Base-by-base conservation (phyloP, 1,140 invertebrate genomes). In the Hyles euphorbiae region DNA sequence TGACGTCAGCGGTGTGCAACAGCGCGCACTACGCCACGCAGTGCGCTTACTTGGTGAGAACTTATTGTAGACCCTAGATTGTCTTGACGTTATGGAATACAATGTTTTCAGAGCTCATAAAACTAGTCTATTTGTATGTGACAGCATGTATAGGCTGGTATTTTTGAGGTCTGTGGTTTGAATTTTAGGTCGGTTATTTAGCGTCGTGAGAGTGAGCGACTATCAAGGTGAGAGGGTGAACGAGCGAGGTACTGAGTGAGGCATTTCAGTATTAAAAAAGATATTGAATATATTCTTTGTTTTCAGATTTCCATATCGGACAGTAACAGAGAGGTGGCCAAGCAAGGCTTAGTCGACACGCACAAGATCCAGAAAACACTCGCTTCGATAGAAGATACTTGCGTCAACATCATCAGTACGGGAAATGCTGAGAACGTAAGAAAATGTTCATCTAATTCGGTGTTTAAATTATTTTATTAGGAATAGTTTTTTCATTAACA, bases 31-130 rank as follows among this genome's bases (percentile, higher is more conserved):
- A 67, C 32, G 77, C 76, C 2, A 62, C 74, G 3, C 83, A 87
- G 11, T 78, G 65, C 47, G 72, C 73, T 10, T 83, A 84, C 47
- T 59, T 83, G 65, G 83, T 87, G 53, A 74, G 61, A 54, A 22
- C 22, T 48, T 5, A 8, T 9, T 4, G 22, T 40, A 40, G 4
- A 1, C 36, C 1, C 8, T 40, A 3, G 8, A 40, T 5, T 36
- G 1, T 40, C 5, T 40, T 40, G 1, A 40, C 8, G 8, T 40
- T 40, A 5, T 40, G 36, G 8, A 40, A 22, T 22, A 22, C 22
- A 22, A 22, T 22, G 22, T 22, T 22, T 22, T 22, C 22, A 22
- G 22, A 22, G 2, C 22, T 22, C 2, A 22, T 22, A 22, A 22
- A 22, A 22, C 22, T 22, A 0, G 22, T 2, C 22, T 22, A 22